Conservation (phyloP, 2,113 vertebrate genomes). For the Oreochromis tanganicae region DNA sequence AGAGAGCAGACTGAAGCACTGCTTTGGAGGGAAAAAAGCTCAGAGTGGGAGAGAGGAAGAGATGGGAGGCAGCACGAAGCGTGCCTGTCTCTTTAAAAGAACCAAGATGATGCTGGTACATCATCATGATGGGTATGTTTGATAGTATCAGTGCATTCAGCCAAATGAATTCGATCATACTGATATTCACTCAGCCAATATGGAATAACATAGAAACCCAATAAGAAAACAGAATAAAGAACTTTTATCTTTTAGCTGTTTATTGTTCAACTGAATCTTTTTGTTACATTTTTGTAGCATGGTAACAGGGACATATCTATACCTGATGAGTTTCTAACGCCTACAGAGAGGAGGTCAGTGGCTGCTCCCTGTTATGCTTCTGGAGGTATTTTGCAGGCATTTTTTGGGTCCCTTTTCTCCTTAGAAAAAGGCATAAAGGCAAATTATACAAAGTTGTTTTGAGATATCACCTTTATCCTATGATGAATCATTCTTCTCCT, state of each 20-base stretch:
- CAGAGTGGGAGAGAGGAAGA: background rate
- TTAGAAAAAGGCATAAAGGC: background rate
- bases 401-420: background rate
- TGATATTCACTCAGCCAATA: background rate
- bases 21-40: constrained; percentile 37
- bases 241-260: background rate
- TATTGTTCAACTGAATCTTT: background rate
- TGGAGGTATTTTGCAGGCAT: background rate
- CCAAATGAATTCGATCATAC: background rate
- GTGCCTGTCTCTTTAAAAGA: constrained; percentile 58
- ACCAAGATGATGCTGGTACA: background rate
- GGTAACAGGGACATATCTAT: background rate
- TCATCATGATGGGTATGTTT: background rate
- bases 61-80: constrained; percentile 3
- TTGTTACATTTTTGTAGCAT: background rate
- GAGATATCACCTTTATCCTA: background rate
- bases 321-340: background rate
- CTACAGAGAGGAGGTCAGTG: background rate
- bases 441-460: background rate
- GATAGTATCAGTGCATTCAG: background rate
- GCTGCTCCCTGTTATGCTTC: background rate
- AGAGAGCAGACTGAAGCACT: constrained; percentile 12
- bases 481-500: background rate
- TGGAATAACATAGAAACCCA: background rate
- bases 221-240: background rate